These are phyloP conservation scores for Apogon talboti DNA, from an alignment of 2,797 vertebrate genomes.

Conservation along the genomic window DNA sequence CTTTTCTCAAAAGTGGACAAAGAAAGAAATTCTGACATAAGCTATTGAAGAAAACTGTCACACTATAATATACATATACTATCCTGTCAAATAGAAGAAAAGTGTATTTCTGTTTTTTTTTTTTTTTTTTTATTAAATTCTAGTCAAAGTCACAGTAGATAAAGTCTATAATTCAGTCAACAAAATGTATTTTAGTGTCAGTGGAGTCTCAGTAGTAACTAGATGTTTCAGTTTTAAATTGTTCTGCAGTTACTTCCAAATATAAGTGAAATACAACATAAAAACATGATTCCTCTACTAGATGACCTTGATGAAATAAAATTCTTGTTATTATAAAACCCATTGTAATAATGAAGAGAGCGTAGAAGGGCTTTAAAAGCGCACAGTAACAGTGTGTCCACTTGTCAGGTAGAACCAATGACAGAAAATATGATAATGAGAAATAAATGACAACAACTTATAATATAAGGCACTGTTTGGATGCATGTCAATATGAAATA, in stretches of 20 bases:
- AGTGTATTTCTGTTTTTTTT: not conserved
- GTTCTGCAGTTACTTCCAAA: constrained; percentile 25
- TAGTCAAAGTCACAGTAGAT: not conserved
- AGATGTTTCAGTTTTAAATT: constrained; percentile 23
- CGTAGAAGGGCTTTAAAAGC: not conserved
- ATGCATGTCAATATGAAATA: not conserved
- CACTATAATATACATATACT: not conserved
- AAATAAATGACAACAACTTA: constrained; percentile 3
- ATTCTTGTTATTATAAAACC: not conserved
- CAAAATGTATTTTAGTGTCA: constrained; percentile 18
- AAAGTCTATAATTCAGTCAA: constrained; percentile 19
- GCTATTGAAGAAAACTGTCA: not conserved
- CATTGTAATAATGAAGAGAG: not conserved
- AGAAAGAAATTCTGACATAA: not conserved
- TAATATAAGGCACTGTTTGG: too few species aligned
- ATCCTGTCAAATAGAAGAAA: not conserved
- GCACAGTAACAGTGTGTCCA: not conserved
- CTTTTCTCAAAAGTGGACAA: not conserved
- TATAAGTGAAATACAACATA: not conserved
- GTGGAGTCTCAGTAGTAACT: constrained; percentile 13
- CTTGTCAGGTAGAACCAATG: not conserved
- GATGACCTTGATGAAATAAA: constrained; percentile 19
- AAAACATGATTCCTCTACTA: constrained; percentile 19
- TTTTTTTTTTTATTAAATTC: not conserved
- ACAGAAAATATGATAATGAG: constrained; percentile 7